Conservation (phyloP, 2,797 vertebrate species). For the Poeciliopsis gracilis region DNA sequence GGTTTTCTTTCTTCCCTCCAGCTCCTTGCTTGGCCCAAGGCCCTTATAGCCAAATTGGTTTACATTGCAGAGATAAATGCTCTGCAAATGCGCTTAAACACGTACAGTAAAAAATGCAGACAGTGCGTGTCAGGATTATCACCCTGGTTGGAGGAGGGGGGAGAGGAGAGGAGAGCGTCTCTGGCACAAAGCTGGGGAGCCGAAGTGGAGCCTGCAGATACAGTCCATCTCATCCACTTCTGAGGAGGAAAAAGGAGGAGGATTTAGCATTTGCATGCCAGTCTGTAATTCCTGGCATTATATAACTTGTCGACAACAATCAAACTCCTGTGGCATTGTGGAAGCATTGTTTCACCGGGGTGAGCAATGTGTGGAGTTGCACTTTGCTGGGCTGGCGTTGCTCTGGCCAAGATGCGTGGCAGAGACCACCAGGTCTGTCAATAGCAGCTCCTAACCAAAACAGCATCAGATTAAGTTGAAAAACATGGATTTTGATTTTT, state of each 20-base stretch:
- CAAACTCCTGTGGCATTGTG: slow-evolving; percentile 77
- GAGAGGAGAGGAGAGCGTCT: slow-evolving; percentile 78
- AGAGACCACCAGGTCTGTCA: slow-evolving; percentile 60
- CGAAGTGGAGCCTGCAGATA: slow-evolving; percentile 81
- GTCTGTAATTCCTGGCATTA: slow-evolving; percentile 84
- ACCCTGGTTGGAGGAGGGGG: slow-evolving; percentile 68
- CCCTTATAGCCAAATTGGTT: slow-evolving; percentile 88
- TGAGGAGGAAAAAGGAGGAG: slow-evolving; percentile 76
- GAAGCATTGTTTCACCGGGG: slow-evolving; percentile 81
- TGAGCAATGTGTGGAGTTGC: slow-evolving; percentile 72
- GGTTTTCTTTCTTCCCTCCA: slow-evolving; percentile 78
- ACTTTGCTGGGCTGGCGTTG: slow-evolving; percentile 34
- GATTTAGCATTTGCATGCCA: slow-evolving; percentile 83
- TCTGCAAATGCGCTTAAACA: slow-evolving; percentile 87
- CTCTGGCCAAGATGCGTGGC: slow-evolving; percentile 31
- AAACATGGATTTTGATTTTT: background rate
- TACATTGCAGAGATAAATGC: slow-evolving; percentile 88
- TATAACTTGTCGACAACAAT: slow-evolving; percentile 82
- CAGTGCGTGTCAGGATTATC: slow-evolving; percentile 87
- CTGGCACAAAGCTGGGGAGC: slow-evolving; percentile 78
- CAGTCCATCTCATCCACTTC: slow-evolving; percentile 81
- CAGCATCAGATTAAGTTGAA: slow-evolving; percentile 14
- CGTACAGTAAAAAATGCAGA: slow-evolving; percentile 87
- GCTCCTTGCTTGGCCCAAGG: slow-evolving; percentile 78
- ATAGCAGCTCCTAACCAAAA: slow-evolving; percentile 16